Evolutionary conservation across 1,140 invertebrate species (phyloP).

Genomic region (Arctopsyche grandis): DNA sequence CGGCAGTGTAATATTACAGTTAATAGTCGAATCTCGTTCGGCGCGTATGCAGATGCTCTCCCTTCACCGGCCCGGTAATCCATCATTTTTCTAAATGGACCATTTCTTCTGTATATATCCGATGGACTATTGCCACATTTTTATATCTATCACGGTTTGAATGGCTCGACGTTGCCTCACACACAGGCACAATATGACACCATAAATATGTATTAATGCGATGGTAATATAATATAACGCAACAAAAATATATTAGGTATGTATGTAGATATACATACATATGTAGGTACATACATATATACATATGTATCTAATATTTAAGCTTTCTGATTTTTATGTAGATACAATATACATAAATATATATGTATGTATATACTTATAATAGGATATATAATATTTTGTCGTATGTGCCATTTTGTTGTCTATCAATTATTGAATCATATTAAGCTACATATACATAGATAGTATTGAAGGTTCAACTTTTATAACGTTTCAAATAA

Average conservation of each 20-base stretch:
- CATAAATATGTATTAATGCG: background rate
- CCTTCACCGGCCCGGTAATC: background rate
- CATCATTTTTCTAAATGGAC: slow-evolving; percentile 32
- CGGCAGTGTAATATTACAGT: slow-evolving; percentile 33
- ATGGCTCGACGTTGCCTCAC: background rate
- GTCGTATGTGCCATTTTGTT: too few relatives aligned
- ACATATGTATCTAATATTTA: background rate
- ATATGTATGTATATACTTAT: too few relatives aligned
- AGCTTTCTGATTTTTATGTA: too few relatives aligned
- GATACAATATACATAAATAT: too few relatives aligned
- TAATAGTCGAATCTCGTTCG: slow-evolving; percentile 30
- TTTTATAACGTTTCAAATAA: too few relatives aligned
- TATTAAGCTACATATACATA: too few relatives aligned
- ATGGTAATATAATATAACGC: background rate
- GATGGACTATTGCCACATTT: slow-evolving; percentile 32
- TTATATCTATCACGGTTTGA: slow-evolving; percentile 2
- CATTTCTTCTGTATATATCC: slow-evolving; percentile 28
- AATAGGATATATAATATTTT: too few relatives aligned
- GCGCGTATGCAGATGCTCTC: slow-evolving; percentile 13
- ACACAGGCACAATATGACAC: background rate
- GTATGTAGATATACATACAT: background rate
- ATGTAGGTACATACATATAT: background rate
- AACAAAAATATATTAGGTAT: background rate
- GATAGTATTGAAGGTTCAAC: too few relatives aligned
- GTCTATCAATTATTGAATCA: too few relatives aligned